Conservation (phyloP, 2,888 invertebrate genomes). For the Drosophila vallismaia region DNA sequence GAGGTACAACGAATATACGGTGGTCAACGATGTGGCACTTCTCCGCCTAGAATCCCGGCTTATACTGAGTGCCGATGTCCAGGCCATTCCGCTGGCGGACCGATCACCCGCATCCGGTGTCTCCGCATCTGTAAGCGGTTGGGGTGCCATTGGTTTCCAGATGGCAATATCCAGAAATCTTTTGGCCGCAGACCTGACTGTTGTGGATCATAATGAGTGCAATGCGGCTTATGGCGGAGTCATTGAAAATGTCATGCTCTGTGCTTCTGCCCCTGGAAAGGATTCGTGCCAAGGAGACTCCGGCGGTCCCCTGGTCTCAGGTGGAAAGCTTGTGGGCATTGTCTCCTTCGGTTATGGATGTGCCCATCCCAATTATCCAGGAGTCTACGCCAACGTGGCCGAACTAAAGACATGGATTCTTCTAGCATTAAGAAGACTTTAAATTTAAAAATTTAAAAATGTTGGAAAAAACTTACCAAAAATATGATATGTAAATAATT, state of each 20-base stretch:
- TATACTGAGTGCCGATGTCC: background rate
- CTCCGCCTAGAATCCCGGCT: background rate
- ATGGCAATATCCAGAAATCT: background rate
- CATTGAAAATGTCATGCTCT: slow-evolving; percentile 3
- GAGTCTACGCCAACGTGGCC: slow-evolving; percentile 58
- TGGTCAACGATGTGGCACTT: slow-evolving; percentile 1
- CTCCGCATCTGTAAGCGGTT: background rate
- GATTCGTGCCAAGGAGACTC: slow-evolving; percentile 57
- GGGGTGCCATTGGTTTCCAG: background rate
- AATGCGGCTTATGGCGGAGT: background rate
- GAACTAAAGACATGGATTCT: slow-evolving; percentile 43
- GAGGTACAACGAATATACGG: background rate
- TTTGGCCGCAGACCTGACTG: background rate
- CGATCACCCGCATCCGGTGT: background rate
- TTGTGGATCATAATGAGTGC: background rate
- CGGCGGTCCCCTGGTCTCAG: slow-evolving; percentile 58
- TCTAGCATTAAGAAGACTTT: background rate
- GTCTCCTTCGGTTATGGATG: slow-evolving; percentile 56
- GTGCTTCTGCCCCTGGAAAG: slow-evolving; percentile 13
- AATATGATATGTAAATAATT: background rate
- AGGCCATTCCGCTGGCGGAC: background rate
- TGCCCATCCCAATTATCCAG: slow-evolving; percentile 42
- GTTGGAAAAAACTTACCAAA: background rate
- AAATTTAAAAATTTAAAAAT: background rate
- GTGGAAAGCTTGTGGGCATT: slow-evolving; percentile 48